These are phyloP conservation scores for Anarrhichthys ocellatus DNA, from an alignment of 2,113 vertebrate species.

Conservation along the genomic window DNA sequence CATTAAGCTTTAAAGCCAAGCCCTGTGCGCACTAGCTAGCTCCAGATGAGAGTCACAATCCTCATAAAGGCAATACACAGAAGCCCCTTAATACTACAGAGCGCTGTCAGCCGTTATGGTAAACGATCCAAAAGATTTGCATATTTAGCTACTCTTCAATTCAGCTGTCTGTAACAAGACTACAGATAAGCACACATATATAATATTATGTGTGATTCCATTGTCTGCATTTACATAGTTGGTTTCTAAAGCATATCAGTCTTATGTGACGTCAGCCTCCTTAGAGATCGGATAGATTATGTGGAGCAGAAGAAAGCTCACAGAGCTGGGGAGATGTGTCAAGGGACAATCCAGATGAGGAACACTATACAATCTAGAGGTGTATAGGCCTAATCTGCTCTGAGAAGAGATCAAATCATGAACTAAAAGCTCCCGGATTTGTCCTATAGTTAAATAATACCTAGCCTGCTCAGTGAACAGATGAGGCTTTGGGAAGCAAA, in stretches of 20 bases:
- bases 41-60: slow-evolving; percentile 44
- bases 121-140: slow-evolving; percentile 37
- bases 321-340: slow-evolving; percentile 52
- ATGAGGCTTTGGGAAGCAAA: slow-evolving; percentile 26
- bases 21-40: slow-evolving; percentile 3
- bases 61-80: slow-evolving; percentile 25
- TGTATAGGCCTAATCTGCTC: slow-evolving; percentile 23
- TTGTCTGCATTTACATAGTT: slow-evolving; percentile 5
- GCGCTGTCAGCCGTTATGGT: slow-evolving; percentile 30
- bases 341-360: slow-evolving; percentile 52
- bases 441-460: background rate
- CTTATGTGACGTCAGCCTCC: slow-evolving; percentile 36
- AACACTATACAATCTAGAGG: slow-evolving; percentile 32
- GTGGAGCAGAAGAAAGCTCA: slow-evolving; percentile 70
- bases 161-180: background rate
- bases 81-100: slow-evolving; percentile 32
- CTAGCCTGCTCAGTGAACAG: background rate
- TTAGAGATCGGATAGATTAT: slow-evolving; percentile 67
- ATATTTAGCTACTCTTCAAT: background rate
- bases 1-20: slow-evolving; percentile 60
- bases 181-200: background rate
- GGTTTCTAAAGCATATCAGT: slow-evolving; percentile 41
- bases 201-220: slow-evolving; percentile 4
- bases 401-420: slow-evolving; percentile 21
- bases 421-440: slow-evolving; percentile 3